Evolutionary conservation across 2,797 vertebrate species (phyloP), one percentile per base, ranked within the genome.

Genomic region (Arvicola amphibius): DNA sequence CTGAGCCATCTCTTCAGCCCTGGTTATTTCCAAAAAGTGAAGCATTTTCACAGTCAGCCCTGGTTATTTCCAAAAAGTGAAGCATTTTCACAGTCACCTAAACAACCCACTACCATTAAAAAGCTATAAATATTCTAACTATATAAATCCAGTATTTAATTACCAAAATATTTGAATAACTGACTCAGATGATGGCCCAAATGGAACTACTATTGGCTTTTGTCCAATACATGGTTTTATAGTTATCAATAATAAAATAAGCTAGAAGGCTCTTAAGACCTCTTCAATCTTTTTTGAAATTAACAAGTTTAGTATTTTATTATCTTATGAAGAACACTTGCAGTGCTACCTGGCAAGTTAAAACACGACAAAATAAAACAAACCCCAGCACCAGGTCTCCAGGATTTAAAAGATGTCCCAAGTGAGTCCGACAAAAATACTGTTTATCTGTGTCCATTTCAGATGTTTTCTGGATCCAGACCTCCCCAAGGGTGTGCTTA

Each of bases 381-480:
- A 94, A 99, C 99, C 99, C 99, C 94, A 99, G 76, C 63, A 99
- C 99, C 96, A 99, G 98, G 98, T 99, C 99, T 14, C 99, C 99
- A 2, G 99, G 99, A 99, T 99, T 99, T 73, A 99, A 99, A 97
- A 99, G 98, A 98, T 99, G 99, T 0, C 99, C 99, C 98, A 99
- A 97, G 97, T 99, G 99, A 40, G 99, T 99, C 0, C 98, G 99
- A 97, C 99, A 99, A 99, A 99, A 99, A 97, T 99, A 99, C 90
- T 99, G 99, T 96, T 99, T 99, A 97, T 98, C 99, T 2, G 99
- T 99, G 97, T 99, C 93, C 99, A 99, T 98, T 98, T 99, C 99
- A 0, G 99, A 99, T 27, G 99, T 99, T 97, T 99, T 99, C 98
- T 99, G 99, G 63, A 99, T 99, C 99, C 99, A 99, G 91, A 99